Conservation (phyloP, 2,113 vertebrate species). For the Stigmatopora nigra region DNA sequence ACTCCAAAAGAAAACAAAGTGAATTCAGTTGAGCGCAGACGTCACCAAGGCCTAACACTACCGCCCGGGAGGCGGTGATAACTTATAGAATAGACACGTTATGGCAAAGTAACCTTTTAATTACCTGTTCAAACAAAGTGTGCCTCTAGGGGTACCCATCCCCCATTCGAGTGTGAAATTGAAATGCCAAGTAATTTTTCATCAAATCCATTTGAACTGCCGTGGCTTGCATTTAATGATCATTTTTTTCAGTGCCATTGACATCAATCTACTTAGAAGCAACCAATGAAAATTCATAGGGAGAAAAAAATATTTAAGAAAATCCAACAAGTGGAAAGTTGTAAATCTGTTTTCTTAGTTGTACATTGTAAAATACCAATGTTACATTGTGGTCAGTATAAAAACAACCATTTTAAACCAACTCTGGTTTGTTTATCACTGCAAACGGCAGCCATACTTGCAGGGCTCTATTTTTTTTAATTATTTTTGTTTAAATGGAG, state of each 20-base stretch:
- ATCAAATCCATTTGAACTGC: too few relatives aligned
- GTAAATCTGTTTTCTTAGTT: too few relatives aligned
- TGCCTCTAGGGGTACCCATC: background rate
- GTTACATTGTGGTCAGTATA: background rate
- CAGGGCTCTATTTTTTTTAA: background rate
- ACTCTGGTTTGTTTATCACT: background rate
- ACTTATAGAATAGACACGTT: background rate
- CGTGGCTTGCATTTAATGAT: too few relatives aligned
- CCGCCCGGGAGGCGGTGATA: background rate
- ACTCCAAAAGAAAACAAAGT: slow-evolving; percentile 27
- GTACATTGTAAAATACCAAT: background rate
- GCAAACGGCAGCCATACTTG: background rate
- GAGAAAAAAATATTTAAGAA: too few relatives aligned
- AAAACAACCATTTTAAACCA: background rate
- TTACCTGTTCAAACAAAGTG: background rate
- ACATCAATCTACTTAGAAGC: too few relatives aligned
- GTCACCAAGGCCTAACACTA: background rate
- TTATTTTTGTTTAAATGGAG: background rate
- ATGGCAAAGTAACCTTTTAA: background rate
- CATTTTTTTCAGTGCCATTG: too few relatives aligned
- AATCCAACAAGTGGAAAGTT: too few relatives aligned
- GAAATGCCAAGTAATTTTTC: background rate
- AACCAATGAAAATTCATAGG: too few relatives aligned
- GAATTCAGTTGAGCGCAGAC: background rate
- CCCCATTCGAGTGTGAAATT: background rate